Base-by-base conservation (phyloP, 2,888 invertebrate genomes). In the Lasioglossum leucozonium region DNA sequence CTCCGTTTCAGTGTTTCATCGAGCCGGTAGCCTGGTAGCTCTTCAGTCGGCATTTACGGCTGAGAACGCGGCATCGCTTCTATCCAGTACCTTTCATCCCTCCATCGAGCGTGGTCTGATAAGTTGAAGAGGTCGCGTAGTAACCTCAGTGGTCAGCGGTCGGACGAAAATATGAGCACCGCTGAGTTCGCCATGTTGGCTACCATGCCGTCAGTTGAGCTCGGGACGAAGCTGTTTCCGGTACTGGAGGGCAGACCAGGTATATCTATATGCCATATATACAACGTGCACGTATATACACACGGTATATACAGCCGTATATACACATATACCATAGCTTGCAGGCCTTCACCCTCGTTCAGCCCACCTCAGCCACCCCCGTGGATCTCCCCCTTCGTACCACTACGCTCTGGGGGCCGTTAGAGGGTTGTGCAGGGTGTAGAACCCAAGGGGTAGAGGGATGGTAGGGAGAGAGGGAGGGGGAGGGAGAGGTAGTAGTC, bases 211-310 rank as follows among this genome's bases (percentile, higher is more conserved):
- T 92, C 87, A 92, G 93, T 92, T 91, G 92, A 92, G 93, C 93
- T 93, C 91, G 93, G 92, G 91, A 93, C 93, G 92, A 89, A 93
- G 93, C 91, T 93, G 94, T 93, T 94, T 94, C 94, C 94, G 94
- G 94, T 94, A 91, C 91, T 92, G 92, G 92, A 91, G 92, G 91
- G 91, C 91, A 92, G 92, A 89, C 89, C 92, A 94, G 93, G 93
- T 93, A 93, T 92, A 92, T 92, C 92, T 91, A 91, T 92, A 92
- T 93, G 91, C 90, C 89, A 91, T 92, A 91, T 91, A 91, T 78
- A 81, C 79, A 26, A 67, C 55, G 62, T 44, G 51, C 77, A 72
- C 67, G 72, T 77, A 75, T 67, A 37, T 72, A 72, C 62, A 67
- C 26, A 40, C 40, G 22, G 69, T 40, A 40, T 40, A 69, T 69